Evolutionary conservation across 2,113 vertebrate species (phyloP).

Genomic region (Crocuta crocuta): DNA sequence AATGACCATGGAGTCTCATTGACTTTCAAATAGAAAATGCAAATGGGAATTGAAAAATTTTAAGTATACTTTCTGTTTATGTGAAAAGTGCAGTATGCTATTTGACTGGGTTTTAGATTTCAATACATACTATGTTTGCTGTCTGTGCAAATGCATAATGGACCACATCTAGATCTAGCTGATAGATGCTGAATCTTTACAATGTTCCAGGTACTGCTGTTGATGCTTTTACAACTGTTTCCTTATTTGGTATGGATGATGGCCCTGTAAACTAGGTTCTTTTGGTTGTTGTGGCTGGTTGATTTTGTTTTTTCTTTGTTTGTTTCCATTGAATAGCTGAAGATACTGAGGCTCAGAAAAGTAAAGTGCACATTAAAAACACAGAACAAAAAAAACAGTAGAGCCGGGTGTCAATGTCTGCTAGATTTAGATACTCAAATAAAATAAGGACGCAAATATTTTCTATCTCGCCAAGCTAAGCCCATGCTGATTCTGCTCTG

Average conservation of each 20-base stretch:
- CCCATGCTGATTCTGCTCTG: not conserved
- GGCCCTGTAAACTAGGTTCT: not conserved
- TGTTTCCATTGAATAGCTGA: not conserved
- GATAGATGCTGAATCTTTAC: not conserved
- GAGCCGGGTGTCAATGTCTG: not conserved
- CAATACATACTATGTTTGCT: not conserved
- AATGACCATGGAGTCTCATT: not conserved
- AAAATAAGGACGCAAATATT: not conserved
- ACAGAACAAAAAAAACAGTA: not conserved
- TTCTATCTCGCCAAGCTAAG: not conserved
- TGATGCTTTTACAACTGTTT: not conserved
- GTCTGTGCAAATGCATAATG: not conserved
- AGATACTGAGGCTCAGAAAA: not conserved
- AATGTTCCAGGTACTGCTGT: not conserved
- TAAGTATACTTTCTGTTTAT: not conserved
- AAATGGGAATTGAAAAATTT: not conserved
- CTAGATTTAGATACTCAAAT: not conserved
- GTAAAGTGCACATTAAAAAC: not conserved
- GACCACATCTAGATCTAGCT: not conserved
- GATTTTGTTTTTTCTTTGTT: not conserved
- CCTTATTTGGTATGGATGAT: not conserved
- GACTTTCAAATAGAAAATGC: constrained; percentile 1
- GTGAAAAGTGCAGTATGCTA: not conserved
- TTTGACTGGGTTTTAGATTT: not conserved
- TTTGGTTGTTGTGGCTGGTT: not conserved